These are phyloP conservation scores for Drosophila helvetica DNA, from an alignment of 2,888 invertebrate species.

Conservation along the genomic window DNA sequence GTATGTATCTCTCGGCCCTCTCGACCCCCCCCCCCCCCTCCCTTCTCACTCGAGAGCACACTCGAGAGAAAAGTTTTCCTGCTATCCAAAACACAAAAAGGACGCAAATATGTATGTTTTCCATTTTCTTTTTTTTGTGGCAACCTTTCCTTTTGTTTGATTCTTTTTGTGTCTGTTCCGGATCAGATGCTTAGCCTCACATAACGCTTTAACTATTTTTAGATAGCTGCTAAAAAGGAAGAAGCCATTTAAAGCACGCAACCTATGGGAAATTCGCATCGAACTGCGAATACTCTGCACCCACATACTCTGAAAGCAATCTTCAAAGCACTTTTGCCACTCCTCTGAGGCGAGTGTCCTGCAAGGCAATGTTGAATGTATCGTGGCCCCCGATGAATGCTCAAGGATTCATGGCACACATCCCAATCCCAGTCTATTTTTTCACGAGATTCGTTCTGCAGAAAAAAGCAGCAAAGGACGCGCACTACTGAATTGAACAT, in stretches of 20 bases:
- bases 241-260: neutral
- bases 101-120: neutral
- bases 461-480: no score
- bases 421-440: no score
- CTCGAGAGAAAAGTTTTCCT: slow-evolving; percentile 33
- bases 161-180: neutral
- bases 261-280: neutral
- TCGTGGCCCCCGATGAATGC: no score
- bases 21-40: neutral
- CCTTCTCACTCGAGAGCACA: neutral
- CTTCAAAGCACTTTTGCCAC: no score
- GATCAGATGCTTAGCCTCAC: slow-evolving; percentile 21
- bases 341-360: no score
- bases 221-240: neutral
- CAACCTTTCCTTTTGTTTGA: neutral
- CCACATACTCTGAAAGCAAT: no score
- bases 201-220: slow-evolving; percentile 17
- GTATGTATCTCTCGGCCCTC: neutral
- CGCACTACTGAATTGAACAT: no score
- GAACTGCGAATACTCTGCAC: neutral
- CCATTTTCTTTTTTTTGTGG: neutral
- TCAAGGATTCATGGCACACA: no score
- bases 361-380: no score
- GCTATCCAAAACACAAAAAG: slow-evolving; percentile 9
- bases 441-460: no score